Base-by-base conservation (phyloP, 1,140 invertebrate species). In the Cydia strobilella region DNA sequence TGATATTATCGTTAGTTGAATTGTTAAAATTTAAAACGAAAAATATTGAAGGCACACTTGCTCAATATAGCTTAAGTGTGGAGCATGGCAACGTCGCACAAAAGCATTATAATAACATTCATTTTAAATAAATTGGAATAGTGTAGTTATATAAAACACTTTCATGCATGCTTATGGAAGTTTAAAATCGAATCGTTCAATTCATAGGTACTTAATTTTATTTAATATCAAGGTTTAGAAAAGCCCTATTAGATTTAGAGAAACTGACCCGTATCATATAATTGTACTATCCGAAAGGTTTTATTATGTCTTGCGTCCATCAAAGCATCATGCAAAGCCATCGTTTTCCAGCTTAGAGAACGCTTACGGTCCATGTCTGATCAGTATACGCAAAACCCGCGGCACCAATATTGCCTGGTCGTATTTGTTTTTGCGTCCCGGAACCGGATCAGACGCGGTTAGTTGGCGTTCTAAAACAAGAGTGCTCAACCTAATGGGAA, bases 51-150 rank as follows among this genome's bases (percentile, higher is more conserved):
- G 15, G 27, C 39, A 20, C 39, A 25, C 79, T 89, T 92, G 90
- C 90, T 92, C 90, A 92, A 92, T 85, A 79, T 81, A 83, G 88
- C 90, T 90, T 87, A 91, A 90, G 80, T 82, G 77, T 74, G 74
- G 79, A 77, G 78, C 73, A 78, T 62, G 35, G 54, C 20, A n/a
- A 25, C 25, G 63, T 77, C 86, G 88, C 90, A 90, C 90, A 92
- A 89, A 87, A 74, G 77, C 80, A 82, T 81, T 84, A 84, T 80
- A 80, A 48, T 75, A 51, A 77, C 74, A 62, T 62, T 39, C 23
- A 59, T 73, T 72, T 31, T 59, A 80, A 76, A 77, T 79, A 75
- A 74, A 78, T 74, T 73, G 23, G 66, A 75, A 77, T 77, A 66
- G n/a, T n/a, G 63, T 20, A 59, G 20, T n/a, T 23, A 0, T 59